These are phyloP conservation scores for Jacana jacana DNA, from an alignment of 2,113 vertebrate species.

Conservation along the genomic window DNA sequence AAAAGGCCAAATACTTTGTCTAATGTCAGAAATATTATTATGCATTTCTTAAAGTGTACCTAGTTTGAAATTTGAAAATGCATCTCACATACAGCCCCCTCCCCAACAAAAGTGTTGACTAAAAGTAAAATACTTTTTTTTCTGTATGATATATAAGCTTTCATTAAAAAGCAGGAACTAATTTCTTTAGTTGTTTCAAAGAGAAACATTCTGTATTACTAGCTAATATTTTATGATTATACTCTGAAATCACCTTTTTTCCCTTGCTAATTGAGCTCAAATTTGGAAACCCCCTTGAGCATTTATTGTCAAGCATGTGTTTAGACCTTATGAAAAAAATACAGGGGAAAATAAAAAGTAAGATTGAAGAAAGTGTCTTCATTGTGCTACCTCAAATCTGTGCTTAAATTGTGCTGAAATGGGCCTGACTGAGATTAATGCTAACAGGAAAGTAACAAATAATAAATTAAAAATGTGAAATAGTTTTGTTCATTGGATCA, in stretches of 20 bases:
- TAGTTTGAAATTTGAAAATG: not conserved
- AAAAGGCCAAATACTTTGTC: not conserved
- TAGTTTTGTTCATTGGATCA: not conserved
- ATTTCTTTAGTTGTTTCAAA: not conserved
- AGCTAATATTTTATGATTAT: not conserved
- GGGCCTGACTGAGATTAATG: not conserved
- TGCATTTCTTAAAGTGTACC: not conserved
- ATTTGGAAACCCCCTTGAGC: not conserved
- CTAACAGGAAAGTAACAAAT: not conserved
- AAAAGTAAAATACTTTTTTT: not conserved
- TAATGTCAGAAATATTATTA: not conserved
- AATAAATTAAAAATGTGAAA: not conserved
- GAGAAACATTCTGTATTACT: not conserved
- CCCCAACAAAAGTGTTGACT: accelerated
- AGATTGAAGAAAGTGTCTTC: not conserved
- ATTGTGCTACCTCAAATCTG: not conserved
- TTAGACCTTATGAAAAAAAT: not conserved
- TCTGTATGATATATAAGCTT: not conserved
- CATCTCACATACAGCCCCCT: not conserved
- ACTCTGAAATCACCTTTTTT: not conserved
- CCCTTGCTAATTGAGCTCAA: not conserved
- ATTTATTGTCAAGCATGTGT: not conserved
- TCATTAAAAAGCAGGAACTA: not conserved
- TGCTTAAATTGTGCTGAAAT: not conserved
- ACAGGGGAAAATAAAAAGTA: not conserved